These are phyloP conservation scores for Ailurus styani DNA, from an alignment of 2,113 vertebrate genomes.

Conservation along the genomic window DNA sequence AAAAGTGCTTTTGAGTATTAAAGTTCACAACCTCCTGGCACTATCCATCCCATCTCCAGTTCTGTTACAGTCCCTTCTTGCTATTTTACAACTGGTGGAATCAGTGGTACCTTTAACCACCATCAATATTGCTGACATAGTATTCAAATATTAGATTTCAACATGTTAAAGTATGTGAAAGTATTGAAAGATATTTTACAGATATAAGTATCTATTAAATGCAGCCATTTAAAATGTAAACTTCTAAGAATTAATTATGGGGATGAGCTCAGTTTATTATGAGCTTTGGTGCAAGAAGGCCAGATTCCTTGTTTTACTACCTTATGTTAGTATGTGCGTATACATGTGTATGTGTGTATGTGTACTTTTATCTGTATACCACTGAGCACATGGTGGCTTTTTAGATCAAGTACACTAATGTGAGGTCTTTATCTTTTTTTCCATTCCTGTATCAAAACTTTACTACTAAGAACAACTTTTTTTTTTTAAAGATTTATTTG, in stretches of 20 bases:
- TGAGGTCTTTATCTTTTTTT: background rate
- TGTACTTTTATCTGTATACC: too few relatives aligned
- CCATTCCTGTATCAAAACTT: background rate
- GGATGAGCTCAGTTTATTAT: background rate
- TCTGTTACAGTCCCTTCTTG: background rate
- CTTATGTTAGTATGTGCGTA: background rate
- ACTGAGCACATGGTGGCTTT: background rate
- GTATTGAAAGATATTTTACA: background rate
- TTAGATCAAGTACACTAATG: background rate
- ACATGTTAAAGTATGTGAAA: background rate
- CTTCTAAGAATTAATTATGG: background rate
- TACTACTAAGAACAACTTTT: background rate
- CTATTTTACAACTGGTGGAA: background rate
- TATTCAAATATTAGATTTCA: background rate
- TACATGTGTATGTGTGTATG: background rate
- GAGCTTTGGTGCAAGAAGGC: background rate
- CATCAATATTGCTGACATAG: background rate
- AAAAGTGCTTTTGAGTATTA: background rate
- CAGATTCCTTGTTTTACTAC: background rate
- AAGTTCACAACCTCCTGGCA: background rate
- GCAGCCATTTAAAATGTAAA: background rate
- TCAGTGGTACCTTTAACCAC: background rate
- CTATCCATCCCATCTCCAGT: background rate
- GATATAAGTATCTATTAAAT: background rate
- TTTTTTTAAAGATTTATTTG: too few relatives aligned